phyloP scores from a whole-genome alignment of 2,113 vertebrate species.

The Forbesichthys agassizii region DNA sequence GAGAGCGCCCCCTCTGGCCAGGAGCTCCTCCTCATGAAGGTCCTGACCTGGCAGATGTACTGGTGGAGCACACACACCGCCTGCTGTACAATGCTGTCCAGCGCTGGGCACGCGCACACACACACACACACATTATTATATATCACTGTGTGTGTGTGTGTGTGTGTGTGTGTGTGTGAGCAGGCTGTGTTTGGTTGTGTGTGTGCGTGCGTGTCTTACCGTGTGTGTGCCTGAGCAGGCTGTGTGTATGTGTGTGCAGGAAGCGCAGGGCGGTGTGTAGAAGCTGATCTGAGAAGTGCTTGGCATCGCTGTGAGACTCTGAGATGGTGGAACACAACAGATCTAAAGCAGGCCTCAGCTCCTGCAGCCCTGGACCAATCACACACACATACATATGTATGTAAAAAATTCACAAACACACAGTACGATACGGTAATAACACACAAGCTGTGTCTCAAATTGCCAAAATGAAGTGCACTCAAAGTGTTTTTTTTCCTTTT shows the following conservation, averaged over 20 bases:
- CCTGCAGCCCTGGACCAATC: constrained; percentile 80
- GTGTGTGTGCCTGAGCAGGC: constrained; percentile 70
- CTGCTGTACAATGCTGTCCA: constrained; percentile 75
- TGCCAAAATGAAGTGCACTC: too few relatives aligned
- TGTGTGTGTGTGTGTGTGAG: neutral
- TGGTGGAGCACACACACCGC: constrained; percentile 77
- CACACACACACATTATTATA: neutral
- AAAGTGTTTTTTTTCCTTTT: too few relatives aligned
- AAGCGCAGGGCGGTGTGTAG: constrained; percentile 86
- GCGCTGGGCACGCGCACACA: constrained; percentile 64
- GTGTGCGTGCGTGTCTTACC: constrained; percentile 65
- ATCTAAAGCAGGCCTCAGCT: constrained; percentile 86
- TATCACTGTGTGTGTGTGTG: neutral
- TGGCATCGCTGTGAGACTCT: constrained; percentile 87
- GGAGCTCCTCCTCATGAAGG: constrained; percentile 87
- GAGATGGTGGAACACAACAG: constrained; percentile 85
- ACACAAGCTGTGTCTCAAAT: too few relatives aligned
- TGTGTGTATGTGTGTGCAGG: constrained; percentile 84
- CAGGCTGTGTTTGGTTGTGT: constrained; percentile 21
- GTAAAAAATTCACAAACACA: too few relatives aligned
- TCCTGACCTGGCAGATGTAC: constrained; percentile 85
- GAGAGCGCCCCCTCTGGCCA: constrained; percentile 34
- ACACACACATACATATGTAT: neutral
- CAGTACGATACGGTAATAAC: too few relatives aligned
- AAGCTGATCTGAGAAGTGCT: constrained; percentile 88